Conservation (phyloP, 2,888 invertebrate genomes). For the Drosophila nigricruria region DNA sequence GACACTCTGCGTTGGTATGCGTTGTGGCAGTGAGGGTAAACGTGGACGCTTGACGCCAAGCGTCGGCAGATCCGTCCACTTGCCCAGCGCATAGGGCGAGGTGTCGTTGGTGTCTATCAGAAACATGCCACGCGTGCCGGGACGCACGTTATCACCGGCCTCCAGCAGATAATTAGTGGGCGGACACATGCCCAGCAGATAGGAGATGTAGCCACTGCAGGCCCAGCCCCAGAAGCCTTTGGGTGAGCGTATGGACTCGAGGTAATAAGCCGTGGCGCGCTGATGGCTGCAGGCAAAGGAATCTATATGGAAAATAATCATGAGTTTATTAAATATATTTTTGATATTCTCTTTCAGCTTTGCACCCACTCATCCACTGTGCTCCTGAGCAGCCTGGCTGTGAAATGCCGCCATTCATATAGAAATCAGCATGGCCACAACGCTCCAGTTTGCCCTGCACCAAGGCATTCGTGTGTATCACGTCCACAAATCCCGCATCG, state of each 20-base stretch:
- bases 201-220: constrained; percentile 87
- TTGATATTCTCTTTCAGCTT: background rate
- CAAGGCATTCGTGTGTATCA: constrained; percentile 90
- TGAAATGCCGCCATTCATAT: constrained; percentile 89
- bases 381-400: constrained; percentile 88
- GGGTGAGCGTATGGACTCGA: constrained; percentile 88
- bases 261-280: constrained; percentile 88
- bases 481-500: constrained; percentile 90
- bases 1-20: constrained; percentile 51
- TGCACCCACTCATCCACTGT: constrained; percentile 74
- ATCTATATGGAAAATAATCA: constrained; percentile 77
- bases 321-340: background rate
- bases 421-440: constrained; percentile 90
- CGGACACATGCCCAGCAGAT: constrained; percentile 87
- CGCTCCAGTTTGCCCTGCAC: constrained; percentile 89
- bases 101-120: constrained; percentile 87
- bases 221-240: constrained; percentile 89
- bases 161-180: constrained; percentile 85
- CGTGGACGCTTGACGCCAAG: constrained; percentile 67
- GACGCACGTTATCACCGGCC: constrained; percentile 86
- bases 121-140: constrained; percentile 86
- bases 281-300: constrained; percentile 89
- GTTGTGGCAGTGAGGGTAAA: constrained; percentile 32
- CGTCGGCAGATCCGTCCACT: constrained; percentile 85
- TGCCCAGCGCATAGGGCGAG: constrained; percentile 88